phyloP scores from a whole-genome alignment of 2,888 invertebrate genomes.

The Drosophila lacicola region DNA sequence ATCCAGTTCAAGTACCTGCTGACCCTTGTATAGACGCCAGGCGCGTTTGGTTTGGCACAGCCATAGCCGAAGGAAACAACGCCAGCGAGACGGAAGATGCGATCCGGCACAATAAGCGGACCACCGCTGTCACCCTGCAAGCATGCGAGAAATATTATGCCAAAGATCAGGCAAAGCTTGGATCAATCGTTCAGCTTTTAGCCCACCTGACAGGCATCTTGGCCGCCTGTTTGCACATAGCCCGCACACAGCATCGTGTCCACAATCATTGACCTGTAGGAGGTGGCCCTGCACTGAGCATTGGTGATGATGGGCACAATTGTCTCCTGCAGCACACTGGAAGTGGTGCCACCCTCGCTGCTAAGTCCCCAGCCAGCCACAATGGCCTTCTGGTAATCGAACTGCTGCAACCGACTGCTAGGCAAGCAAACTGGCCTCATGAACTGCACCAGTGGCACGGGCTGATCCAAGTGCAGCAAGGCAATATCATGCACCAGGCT shows the following conservation, averaged over 20 bases:
- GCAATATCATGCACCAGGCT: slow-evolving; percentile 83
- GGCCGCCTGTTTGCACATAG: slow-evolving; percentile 77
- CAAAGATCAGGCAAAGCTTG: background rate
- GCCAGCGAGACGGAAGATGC: slow-evolving; percentile 79
- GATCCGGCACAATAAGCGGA: slow-evolving; percentile 79
- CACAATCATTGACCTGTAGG: slow-evolving; percentile 80
- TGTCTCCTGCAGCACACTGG: slow-evolving; percentile 80
- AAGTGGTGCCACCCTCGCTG: slow-evolving; percentile 71
- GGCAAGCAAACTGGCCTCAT: slow-evolving; percentile 83
- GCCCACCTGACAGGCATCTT: slow-evolving; percentile 84
- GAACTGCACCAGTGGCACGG: slow-evolving; percentile 72
- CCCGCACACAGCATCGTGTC: slow-evolving; percentile 84
- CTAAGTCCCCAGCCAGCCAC: slow-evolving; percentile 84
- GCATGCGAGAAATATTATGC: background rate
- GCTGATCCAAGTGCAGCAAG: slow-evolving; percentile 70
- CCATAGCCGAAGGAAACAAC: slow-evolving; percentile 83
- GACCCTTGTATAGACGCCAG: slow-evolving; percentile 83
- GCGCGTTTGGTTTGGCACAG: slow-evolving; percentile 82
- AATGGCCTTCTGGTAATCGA: slow-evolving; percentile 77
- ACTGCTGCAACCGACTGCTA: slow-evolving; percentile 64
- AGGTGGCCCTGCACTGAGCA: slow-evolving; percentile 79
- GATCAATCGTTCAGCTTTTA: background rate
- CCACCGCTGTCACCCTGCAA: slow-evolving; percentile 84
- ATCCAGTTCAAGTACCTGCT: slow-evolving; percentile 83
- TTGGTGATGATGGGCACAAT: slow-evolving; percentile 83